Conservation (phyloP, 2,888 invertebrate species). For the Cantharis rustica region DNA sequence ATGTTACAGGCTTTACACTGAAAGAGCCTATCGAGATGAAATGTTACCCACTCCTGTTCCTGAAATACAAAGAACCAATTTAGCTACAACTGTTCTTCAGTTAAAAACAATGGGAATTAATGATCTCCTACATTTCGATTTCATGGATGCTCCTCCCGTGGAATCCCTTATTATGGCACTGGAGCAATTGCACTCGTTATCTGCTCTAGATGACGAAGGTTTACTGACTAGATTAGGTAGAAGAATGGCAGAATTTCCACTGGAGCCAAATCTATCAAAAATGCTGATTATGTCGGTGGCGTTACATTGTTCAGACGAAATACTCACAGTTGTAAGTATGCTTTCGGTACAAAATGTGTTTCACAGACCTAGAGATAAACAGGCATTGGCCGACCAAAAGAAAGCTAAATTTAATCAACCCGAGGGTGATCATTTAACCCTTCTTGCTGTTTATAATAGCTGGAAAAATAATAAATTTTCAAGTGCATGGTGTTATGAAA, state of each 20-base stretch:
- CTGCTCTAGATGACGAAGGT: constrained; percentile 95
- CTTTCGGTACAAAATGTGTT: constrained; percentile 98
- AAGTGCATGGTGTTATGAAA: constrained; percentile 99
- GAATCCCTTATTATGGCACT: constrained; percentile 97
- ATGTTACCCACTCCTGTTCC: constrained; percentile 98
- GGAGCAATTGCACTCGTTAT: constrained; percentile 94
- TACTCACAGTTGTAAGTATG: constrained; percentile 98
- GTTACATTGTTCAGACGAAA: constrained; percentile 96
- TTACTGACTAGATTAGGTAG: constrained; percentile 80
- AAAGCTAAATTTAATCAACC: constrained; percentile 99
- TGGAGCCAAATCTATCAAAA: constrained; percentile 97
- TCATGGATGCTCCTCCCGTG: constrained; percentile 99
- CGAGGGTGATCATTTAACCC: constrained; percentile 96
- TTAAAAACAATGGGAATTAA: constrained; percentile 99
- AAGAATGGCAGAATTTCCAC: constrained; percentile 98
- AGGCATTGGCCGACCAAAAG: constrained; percentile 96
- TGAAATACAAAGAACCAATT: constrained; percentile 97
- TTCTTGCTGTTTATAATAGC: constrained; percentile 98
- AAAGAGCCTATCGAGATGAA: constrained; percentile 97
- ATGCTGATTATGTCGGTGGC: constrained; percentile 99
- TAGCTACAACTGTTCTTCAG: constrained; percentile 94
- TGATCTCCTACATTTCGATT: constrained; percentile 96
- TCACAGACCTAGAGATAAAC: constrained; percentile 93
- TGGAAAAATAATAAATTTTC: constrained; percentile 99
- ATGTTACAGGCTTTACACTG: constrained; percentile 95